Percentiles rank a stretch among this genome's conserved stretches.
Conservation (phyloP, 2,888 invertebrate species). For the Epirrita christyi region DNA sequence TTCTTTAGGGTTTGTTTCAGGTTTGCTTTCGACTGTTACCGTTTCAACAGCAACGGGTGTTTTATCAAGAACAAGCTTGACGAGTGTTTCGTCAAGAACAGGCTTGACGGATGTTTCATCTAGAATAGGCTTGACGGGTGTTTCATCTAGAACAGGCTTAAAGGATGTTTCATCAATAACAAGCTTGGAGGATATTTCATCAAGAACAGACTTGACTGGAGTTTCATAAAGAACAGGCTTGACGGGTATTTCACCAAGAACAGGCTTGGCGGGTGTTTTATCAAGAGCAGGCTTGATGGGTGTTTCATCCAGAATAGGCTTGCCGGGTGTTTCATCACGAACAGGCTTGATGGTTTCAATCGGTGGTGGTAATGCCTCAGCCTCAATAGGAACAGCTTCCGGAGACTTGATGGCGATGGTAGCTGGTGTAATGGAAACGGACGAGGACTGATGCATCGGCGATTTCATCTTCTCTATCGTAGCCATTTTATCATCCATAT, state of each 20-base stretch:
- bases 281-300: background rate
- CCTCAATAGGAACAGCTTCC: constrained; percentile 59
- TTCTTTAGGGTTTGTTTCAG: constrained; percentile 34
- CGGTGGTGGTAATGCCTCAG: constrained; percentile 66
- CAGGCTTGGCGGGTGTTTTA: too few species aligned
- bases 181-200: too few species aligned
- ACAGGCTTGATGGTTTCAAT: constrained; percentile 59
- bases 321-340: constrained; percentile 58
- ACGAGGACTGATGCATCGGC: constrained; percentile 57
- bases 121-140: too few species aligned
- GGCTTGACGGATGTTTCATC: too few species aligned
- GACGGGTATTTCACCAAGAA: too few species aligned
- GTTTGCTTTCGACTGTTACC: constrained; percentile 33
- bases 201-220: too few species aligned
- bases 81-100: constrained; percentile 22
- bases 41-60: background rate
- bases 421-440: constrained; percentile 58
- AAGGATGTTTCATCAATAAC: too few species aligned
- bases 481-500: constrained; percentile 63
- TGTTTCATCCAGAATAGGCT: constrained; percentile 29
- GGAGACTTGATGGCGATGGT: constrained; percentile 64
- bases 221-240: too few species aligned
- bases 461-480: constrained; percentile 69
- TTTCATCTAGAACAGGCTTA: too few species aligned
- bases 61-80: constrained; percentile 39